Conservation (phyloP, 2,113 vertebrate species). For the Scophthalmus maximus region DNA sequence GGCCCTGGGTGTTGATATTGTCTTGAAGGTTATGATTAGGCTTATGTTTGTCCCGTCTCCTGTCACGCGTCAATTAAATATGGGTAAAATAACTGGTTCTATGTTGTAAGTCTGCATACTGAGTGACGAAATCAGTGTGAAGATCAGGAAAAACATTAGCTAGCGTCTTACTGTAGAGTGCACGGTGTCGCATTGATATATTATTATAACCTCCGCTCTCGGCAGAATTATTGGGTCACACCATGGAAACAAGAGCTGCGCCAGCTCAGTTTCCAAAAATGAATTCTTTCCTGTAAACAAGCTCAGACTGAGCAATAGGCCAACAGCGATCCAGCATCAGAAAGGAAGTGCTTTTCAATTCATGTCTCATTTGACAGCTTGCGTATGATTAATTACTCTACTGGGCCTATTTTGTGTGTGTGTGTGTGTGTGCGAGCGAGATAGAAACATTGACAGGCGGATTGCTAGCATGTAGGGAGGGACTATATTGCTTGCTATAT, state of each 20-base stretch:
- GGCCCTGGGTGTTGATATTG: too few relatives aligned
- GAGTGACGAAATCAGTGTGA: neutral
- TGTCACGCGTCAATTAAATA: neutral
- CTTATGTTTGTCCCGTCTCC: neutral
- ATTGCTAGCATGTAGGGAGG: neutral
- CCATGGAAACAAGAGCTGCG: constrained; percentile 43
- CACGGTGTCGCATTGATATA: neutral
- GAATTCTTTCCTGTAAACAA: constrained; percentile 29
- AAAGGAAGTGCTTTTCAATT: constrained; percentile 68
- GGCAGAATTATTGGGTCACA: constrained; percentile 12
- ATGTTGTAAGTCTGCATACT: neutral
- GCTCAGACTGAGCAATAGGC: constrained; percentile 23
- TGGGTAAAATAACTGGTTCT: neutral
- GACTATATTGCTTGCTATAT: neutral
- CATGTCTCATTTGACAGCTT: constrained; percentile 64
- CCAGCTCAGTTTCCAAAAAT: constrained; percentile 14
- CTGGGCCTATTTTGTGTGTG: constrained; percentile 3
- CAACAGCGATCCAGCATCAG: constrained; percentile 10
- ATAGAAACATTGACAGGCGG: neutral
- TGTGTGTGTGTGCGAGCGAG: neutral
- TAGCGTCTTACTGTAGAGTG: neutral
- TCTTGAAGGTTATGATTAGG: too few relatives aligned
- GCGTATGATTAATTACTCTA: constrained; percentile 76
- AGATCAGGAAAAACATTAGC: neutral
- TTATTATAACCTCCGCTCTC: constrained; percentile 1